These are phyloP conservation scores for Drosophila repletoides DNA, from an alignment of 1,140 invertebrate species.

Conservation along the genomic window DNA sequence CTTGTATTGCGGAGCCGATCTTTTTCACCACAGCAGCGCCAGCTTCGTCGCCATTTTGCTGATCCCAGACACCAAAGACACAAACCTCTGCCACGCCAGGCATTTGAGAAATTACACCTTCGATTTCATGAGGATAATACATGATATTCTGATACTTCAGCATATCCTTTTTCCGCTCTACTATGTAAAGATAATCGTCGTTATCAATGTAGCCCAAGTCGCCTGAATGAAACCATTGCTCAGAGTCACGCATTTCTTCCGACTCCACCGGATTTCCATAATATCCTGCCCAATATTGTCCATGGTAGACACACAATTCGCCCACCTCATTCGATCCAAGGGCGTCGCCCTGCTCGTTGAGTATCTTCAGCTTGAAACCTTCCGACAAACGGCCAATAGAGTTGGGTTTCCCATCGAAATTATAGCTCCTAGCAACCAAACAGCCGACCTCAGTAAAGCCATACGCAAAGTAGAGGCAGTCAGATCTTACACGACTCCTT, in stretches of 20 bases:
- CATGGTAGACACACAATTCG: conserved; percentile 51
- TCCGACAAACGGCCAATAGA: conserved; percentile 45
- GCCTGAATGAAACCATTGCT: conserved; percentile 86
- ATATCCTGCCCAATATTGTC: conserved; percentile 63
- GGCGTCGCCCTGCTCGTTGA: conserved; percentile 44
- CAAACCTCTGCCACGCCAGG: conserved; percentile 61
- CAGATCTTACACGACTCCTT: conserved; percentile 21
- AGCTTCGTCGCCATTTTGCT: conserved; percentile 50
- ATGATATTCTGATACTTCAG: conserved; percentile 81
- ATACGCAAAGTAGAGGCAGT: conserved; percentile 45
- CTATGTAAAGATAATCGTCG: conserved; percentile 83
- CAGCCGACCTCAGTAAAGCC: conserved; percentile 57
- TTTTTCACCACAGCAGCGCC: conserved; percentile 62
- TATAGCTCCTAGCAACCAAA: conserved; percentile 25
- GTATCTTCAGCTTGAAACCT: conserved; percentile 71
- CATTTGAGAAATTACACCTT: conserved; percentile 51
- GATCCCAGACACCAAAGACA: conserved; percentile 65
- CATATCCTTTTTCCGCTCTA: conserved; percentile 86
- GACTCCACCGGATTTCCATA: conserved; percentile 55
- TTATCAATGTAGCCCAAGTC: conserved; percentile 86
- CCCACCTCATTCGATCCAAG: conserved; percentile 56
- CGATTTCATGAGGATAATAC: conserved; percentile 71
- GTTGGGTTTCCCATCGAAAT: conserved; percentile 61
- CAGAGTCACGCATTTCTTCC: conserved; percentile 35
- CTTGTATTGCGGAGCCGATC: conserved; percentile 25